Conservation (phyloP, 1,140 invertebrate genomes). For the Archegozetes longisetosus region DNA sequence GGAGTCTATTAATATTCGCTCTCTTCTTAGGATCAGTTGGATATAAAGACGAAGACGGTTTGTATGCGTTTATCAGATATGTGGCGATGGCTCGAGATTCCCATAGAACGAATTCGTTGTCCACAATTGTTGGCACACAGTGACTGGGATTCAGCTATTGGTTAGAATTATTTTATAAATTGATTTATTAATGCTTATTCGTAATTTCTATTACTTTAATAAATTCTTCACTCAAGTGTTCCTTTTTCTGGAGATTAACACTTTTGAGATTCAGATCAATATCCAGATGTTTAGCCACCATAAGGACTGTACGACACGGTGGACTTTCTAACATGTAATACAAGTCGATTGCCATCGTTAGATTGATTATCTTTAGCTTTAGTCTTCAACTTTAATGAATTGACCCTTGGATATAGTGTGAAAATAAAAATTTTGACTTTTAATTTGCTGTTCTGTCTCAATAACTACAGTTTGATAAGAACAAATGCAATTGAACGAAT, state of each 20-base stretch:
- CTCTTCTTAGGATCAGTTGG: constrained; percentile 46
- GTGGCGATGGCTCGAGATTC: constrained; percentile 17
- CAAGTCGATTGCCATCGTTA: too few species aligned
- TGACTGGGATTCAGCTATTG: constrained; percentile 16
- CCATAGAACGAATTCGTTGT: constrained; percentile 16
- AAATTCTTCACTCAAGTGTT: constrained; percentile 15
- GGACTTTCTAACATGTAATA: constrained; percentile 17
- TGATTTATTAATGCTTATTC: neutral
- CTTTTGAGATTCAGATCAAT: constrained; percentile 50
- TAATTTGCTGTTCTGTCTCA: too few species aligned
- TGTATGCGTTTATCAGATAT: constrained; percentile 33
- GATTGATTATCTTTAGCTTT: too few species aligned
- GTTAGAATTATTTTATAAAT: neutral
- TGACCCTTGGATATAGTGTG: too few species aligned
- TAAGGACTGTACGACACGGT: constrained; percentile 19
- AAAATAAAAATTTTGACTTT: too few species aligned
- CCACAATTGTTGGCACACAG: constrained; percentile 17
- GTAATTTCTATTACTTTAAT: constrained; percentile 2
- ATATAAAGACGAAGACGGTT: constrained; percentile 44
- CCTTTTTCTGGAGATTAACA: constrained; percentile 42
- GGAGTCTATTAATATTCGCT: constrained; percentile 48
- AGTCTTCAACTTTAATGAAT: too few species aligned
- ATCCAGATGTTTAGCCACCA: constrained; percentile 40
- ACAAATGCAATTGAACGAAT: too few species aligned
- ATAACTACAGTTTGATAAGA: too few species aligned